These are phyloP conservation scores for Pelobates cultripes DNA, from an alignment of 2,797 vertebrate genomes.

Conservation along the genomic window DNA sequence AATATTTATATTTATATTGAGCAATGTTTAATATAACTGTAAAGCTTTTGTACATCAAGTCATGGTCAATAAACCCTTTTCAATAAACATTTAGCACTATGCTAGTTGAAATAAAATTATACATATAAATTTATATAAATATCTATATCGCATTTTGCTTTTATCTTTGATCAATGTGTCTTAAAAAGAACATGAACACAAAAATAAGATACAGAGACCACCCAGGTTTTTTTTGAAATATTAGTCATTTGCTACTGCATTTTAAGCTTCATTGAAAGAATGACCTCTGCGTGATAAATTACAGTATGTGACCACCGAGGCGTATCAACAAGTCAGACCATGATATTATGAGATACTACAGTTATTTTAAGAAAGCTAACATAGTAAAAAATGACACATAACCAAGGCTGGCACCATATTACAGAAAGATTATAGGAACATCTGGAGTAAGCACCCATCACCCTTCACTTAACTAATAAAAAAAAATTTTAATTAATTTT, in stretches of 20 bases:
- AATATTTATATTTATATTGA: background rate
- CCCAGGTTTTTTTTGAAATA: slow-evolving; percentile 55
- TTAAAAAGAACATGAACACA: background rate
- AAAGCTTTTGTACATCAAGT: background rate
- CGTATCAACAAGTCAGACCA: no score
- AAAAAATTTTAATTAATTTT: no score
- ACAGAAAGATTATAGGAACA: no score
- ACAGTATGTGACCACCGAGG: slow-evolving; percentile 11
- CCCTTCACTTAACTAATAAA: no score
- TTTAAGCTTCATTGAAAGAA: slow-evolving; percentile 52
- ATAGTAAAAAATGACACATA: no score
- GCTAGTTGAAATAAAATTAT: no score
- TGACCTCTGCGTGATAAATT: slow-evolving; percentile 52
- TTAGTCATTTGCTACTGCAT: slow-evolving; percentile 57
- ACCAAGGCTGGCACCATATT: no score
- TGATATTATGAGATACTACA: no score
- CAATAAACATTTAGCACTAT: no score
- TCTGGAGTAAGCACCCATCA: no score
- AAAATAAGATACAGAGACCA: slow-evolving; percentile 46
- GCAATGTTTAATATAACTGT: background rate
- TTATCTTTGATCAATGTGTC: slow-evolving; percentile 60
- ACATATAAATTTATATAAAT: no score
- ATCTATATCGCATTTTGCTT: background rate
- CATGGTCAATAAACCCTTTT: background rate
- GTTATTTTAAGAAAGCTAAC: no score